Evolutionary conservation across 1,140 invertebrate genomes (phyloP), one percentile per base, ranked within the genome.

Genomic region (Hycleus phaleratus): DNA sequence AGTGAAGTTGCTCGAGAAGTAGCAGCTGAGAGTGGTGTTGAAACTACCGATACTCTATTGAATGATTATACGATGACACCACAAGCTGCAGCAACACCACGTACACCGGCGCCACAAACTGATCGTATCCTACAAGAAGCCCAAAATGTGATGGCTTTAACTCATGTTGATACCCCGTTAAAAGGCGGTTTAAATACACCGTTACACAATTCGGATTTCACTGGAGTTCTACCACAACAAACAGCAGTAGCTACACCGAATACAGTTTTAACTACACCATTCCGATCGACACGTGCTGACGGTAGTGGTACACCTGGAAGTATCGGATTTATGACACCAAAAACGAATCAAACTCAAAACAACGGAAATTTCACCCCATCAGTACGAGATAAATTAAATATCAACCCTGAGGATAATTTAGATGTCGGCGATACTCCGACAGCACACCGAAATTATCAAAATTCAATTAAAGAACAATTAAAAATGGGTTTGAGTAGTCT

Each of bases 111-210:
- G 2, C 82, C 82, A 43, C 78, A 74, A 71, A 88, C 78, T 43
- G 90, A 93, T 66, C 70, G 68, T 32, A 84, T 88, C 54, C 78
- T 93, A 59, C 85, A 96, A 83, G 96, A 98, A 77, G 95, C 96
- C 0, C 95, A 98, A 73, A 98, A 98, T 74, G 90, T 99, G 54
- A 97, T 99, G 90, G 96, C 96, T 3, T 74, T 99, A 4, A 93
- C 91, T 0, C 94, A 98, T 72, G 94, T 96, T 0, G 96, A 99
- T 67, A 99, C 97, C 0, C 97, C 97, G 8, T 74, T 99, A 1
- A 98, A 98, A 75, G 90, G 97, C 44, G 97, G 96, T 0, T 67
- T 94, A 3, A 99, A 99, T 72, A 97, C 95, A 1, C 91, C 93
- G 0, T 73, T 98, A 1, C 84, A 90, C 58, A 86, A 96, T 67